A percentile compares a stretch with the other conserved stretches of the same genome.
Evolutionary conservation across 2,113 vertebrate genomes (phyloP).

Genomic region (Anoura caudifer): DNA sequence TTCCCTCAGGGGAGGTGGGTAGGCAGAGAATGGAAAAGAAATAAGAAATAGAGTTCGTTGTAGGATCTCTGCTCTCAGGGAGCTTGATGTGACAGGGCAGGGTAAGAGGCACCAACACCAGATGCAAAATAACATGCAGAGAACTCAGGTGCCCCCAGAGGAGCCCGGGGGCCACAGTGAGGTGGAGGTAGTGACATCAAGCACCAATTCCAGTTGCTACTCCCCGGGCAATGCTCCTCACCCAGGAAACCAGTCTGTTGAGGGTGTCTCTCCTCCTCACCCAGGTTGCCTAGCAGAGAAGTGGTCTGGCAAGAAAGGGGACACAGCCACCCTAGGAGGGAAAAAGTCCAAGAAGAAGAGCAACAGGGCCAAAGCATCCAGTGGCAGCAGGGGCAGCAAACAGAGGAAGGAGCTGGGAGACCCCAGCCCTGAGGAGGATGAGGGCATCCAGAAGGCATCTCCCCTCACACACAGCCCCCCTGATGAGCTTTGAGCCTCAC

Average conservation of each 20-base stretch:
- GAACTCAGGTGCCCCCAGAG: no score
- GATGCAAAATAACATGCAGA: background rate
- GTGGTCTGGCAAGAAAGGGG: slow-evolving; percentile 90
- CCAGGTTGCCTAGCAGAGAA: slow-evolving; percentile 81
- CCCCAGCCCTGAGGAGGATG: background rate
- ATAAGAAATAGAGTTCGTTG: background rate
- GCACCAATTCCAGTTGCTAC: accelerated
- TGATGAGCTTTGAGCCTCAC: slow-evolving; percentile 77
- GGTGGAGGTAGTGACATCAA: accelerated
- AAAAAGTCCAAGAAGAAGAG: slow-evolving; percentile 87
- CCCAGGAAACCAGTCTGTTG: background rate
- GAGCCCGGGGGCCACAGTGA: background rate
- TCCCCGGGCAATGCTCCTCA: background rate
- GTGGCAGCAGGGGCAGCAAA: slow-evolving; percentile 71
- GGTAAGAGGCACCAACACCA: background rate
- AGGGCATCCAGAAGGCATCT: slow-evolving; percentile 73
- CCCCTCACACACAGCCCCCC: slow-evolving; percentile 76
- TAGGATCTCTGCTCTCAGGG: background rate
- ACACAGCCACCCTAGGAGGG: slow-evolving; percentile 78
- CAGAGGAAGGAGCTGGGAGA: slow-evolving; percentile 51
- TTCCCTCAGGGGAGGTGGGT: background rate
- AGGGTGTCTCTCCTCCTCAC: background rate
- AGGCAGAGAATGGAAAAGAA: background rate
- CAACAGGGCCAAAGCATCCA: slow-evolving; percentile 78
- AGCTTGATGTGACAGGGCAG: background rate